Base-by-base conservation (phyloP, 2,113 vertebrate species). In the Bungarus multicinctus region DNA sequence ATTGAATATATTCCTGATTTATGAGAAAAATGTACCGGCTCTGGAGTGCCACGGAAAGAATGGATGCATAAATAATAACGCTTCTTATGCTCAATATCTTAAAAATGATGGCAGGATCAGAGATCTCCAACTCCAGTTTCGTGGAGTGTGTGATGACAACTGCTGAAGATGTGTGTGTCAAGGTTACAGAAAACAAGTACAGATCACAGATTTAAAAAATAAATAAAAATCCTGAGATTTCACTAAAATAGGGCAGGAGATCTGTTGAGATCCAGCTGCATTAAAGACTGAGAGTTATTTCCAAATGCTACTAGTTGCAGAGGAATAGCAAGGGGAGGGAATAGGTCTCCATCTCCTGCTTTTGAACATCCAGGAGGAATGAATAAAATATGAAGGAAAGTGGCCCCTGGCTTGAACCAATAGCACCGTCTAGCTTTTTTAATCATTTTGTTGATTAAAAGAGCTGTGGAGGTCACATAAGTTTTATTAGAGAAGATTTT, bases 1-100 rank as follows among this genome's bases (percentile, higher is more conserved):
- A 94, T 94, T 94, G 95, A 95, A 97, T 94, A 97, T 93, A 93
- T 94, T 96, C 39, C 89, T 93, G 12, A 93, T 96, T 94, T 96
- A 57, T 89, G 94, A 87, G 93, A 87, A 81, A 60, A 95, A 95
- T 94, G 94, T 93, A 85, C 94, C 92, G 92, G 39, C 0, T 90
- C 45, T 0, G 92, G 94, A 95, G 91, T 90, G 92, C 92, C 81
- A 55, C 0, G 23, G 23, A 88, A 53, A 89, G 6, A 27, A 60
- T 58, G 69, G 47, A 93, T 47, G 34, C 86, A 91, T 90, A 58
- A 9, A 58, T 88, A 95, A 92, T 92, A 90, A 81, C 34, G 58
- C 60, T 89, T 91, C 95, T 94, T 93, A 90, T 39, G 58, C 39
- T 94, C 91, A 93, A 39, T 47, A 60, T 87, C n/a, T 43, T 43